These are phyloP conservation scores for Eidolon helvum DNA, from an alignment of 2,113 vertebrate genomes.

Conservation along the genomic window DNA sequence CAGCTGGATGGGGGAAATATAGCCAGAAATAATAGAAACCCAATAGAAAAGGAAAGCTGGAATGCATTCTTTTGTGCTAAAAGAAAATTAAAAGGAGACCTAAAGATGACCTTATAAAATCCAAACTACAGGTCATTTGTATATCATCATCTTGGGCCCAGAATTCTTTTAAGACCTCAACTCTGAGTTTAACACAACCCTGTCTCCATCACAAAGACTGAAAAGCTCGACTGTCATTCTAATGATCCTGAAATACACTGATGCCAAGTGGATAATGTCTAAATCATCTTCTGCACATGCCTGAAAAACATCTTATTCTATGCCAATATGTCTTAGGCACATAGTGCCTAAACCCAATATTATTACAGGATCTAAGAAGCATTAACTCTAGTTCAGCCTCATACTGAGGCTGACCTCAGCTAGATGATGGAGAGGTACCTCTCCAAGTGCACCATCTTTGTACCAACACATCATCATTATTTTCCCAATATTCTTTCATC, in stretches of 20 bases:
- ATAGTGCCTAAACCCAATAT: background rate
- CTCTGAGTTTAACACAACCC: background rate
- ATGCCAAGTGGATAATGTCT: background rate
- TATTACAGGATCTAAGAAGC: background rate
- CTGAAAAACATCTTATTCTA: background rate
- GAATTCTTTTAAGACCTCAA: background rate
- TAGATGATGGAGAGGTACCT: background rate
- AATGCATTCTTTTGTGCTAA: background rate
- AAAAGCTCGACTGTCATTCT: background rate
- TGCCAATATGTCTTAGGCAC: background rate
- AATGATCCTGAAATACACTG: background rate
- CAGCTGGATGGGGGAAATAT: background rate
- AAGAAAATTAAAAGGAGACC: background rate
- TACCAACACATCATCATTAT: background rate
- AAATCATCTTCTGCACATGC: background rate
- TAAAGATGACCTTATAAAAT: background rate
- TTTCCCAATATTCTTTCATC: background rate
- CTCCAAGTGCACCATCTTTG: background rate
- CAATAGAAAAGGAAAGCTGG: background rate
- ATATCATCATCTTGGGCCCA: background rate
- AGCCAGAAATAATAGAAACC: constrained; percentile 22
- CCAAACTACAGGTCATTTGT: background rate
- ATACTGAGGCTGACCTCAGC: background rate
- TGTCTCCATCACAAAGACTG: background rate
- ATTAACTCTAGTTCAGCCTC: background rate